A percentile compares a stretch with the other conserved stretches of the same genome.
Conservation (phyloP, 2,113 vertebrate species). For the Gobiocypris rarus region DNA sequence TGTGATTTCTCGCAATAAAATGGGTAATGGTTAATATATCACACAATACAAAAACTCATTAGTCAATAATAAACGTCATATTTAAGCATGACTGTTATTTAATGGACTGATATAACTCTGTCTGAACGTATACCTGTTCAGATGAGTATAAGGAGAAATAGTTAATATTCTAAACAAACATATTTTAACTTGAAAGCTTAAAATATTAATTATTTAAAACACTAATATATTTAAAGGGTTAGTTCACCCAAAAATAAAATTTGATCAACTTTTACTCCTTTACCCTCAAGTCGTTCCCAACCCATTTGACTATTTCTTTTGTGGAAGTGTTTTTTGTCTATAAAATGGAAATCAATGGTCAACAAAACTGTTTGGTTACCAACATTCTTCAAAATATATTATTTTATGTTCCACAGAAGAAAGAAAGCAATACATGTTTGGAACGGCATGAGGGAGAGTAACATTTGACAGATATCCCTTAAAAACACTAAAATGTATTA, state of each 20-base stretch:
- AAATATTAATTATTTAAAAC: neutral
- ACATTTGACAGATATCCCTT: neutral
- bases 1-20: neutral
- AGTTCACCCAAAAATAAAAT: neutral
- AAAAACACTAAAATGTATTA: neutral
- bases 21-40: neutral
- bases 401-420: neutral
- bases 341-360: neutral
- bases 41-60: neutral
- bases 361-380: neutral
- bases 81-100: neutral
- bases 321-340: neutral
- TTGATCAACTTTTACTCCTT: neutral
- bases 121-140: neutral
- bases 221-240: neutral
- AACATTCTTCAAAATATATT: neutral
- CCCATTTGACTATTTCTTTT: neutral
- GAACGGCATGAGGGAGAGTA: neutral
- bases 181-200: neutral
- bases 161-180: neutral
- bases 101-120: neutral
- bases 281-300: neutral
- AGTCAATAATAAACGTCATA: neutral
- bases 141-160: neutral
- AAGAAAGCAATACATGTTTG: neutral